Evolutionary conservation across 53 echinoderm and acorn worm genomes (phyloP), one percentile per base, ranked within the genome.

Genomic region (Paelopatides confundens): DNA sequence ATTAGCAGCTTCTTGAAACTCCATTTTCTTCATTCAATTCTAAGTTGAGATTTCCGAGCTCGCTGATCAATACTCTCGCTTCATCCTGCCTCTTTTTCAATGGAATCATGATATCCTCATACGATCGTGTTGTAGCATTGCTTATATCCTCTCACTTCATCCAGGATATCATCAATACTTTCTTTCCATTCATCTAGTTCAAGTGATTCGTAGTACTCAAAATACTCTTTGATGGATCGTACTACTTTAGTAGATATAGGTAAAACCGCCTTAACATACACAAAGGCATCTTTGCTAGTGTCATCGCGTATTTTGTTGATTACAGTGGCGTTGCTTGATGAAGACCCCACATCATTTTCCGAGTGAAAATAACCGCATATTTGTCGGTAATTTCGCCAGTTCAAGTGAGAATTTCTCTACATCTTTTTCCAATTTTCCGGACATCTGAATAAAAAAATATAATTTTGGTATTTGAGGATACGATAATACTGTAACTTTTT

Each of bases 111-210:
- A 82, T 82, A 21, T 82, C 32, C 35, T 82, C 58, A 15, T 82
- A 63, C 51, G 50, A 58, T 15, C 51, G 39, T n/a, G n/a, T n/a
- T n/a, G n/a, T n/a, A 85, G 38, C 67, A 85, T 27, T 85, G 85
- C 24, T 35, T 85, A 67, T 67, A 67, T 29, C 30, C 77, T n/a
- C 29, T 5, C 27, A 77, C 77, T 9, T 77, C 77, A 21, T 77
- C 30, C 1, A 77, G 24, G 15, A 77, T 31, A 15, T 50, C 30
- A 9, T n/a, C 24, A 9, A 77, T 24, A 51, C 49, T 48, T n/a
- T 77, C 27, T 51, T 27, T 77, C 77, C 77, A 77, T 31, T 67
- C 67, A 4, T 2, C 67, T 30, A 67, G 35, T 7, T 10, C 10
- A 8, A 77, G 12, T 51, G 9, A 26, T 11, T 31, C n/a, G 50